Evolutionary conservation across 2,797 vertebrate genomes (phyloP), one percentile per base, ranked within the genome.

Genomic region (Sebastolobus altivelis): DNA sequence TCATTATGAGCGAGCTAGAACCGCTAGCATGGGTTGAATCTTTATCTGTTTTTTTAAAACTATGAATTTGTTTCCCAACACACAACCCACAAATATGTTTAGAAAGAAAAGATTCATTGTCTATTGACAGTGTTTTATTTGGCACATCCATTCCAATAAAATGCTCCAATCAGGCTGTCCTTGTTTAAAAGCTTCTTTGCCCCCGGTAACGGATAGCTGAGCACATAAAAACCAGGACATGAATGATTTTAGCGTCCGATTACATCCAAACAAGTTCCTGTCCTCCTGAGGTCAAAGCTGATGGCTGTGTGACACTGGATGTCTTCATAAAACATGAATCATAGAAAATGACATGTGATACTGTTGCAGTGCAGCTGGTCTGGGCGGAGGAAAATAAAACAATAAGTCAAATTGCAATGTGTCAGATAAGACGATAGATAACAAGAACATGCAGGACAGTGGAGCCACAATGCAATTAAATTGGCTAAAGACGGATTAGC

Each of bases 281-380:
- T 85, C 66, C 76, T 87, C 82, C 38, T 70, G 65, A 66, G 81
- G 75, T 88, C 78, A 27, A 3, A 18, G 52, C 37, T 35, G 75
- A 82, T 77, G 63, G 27, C 49, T 8, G 63, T 65, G 46, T 79
- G 83, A 90, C 82, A 83, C 91, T 89, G 86, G 87, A 79, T 84
- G 82, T 85, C 65, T 68, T 93, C 88, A 84, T 54, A 89, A 52
- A 62, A 90, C 70, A 76, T 85, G 80, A 89, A 88, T 88, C 79
- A 91, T 80, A 77, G 46, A 89, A 85, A 75, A 88, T 88, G 77
- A 91, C 75, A n/a, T 89, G 74, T 90, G 87, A 92, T 85, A 46
- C 87, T 89, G 79, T 90, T 88, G 84, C 69, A 80, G 65, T 55
- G 83, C 81, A 89, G 90, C 85, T 88, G 87, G 62, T 82, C 62